Base-by-base conservation (phyloP, 2,797 vertebrate genomes). In the Acrossocheilus fasciatus region DNA sequence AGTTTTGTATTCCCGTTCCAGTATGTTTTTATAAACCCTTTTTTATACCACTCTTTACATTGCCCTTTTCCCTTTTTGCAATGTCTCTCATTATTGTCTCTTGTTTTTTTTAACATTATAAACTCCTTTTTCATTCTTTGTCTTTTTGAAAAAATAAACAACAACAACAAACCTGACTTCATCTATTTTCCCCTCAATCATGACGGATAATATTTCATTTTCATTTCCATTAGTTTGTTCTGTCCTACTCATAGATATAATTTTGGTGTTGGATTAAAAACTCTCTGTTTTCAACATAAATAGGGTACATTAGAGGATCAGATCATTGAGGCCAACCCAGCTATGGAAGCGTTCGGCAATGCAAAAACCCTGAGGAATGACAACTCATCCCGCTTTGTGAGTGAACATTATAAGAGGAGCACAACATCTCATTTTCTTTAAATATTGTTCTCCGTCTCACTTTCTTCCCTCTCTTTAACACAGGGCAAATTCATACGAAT, bases 401-500 rank as follows among this genome's bases (percentile, higher is more conserved):
- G 98, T 96, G 30, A 66, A 57, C 6, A 30, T 20, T 2, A n/a
- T 62, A 36, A 59, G 36, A 75, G 4, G 15, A 14, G 2, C 26
- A 54, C 39, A 59, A 39, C n/a, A 18, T 66, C n/a, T 64, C 12
- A 59, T 11, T 43, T 41, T 39, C 8, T 87, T 68, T 84, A 23
- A 30, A 11, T 52, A 34, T 10, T 20, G 34, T 75, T 50, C 78
- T 30, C 15, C 1, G 11, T 50, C 50, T 85, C 6, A 85, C 52
- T 39, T 59, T 47, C 3, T 26, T 39, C 9, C 2, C 15, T 81
- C 3, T 80, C 39, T 45, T 81, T 66, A 86, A 76, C 45, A 39
- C 90, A 99, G 98, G 98, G 98, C 72, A 99, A 99, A 91, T 99
- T 99, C 94, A 98, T 99, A 90, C 92, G 98, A 83, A 99, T 99